Evolutionary conservation across 2,888 invertebrate genomes (phyloP).

Genomic region (Helobdella robusta): DNA sequence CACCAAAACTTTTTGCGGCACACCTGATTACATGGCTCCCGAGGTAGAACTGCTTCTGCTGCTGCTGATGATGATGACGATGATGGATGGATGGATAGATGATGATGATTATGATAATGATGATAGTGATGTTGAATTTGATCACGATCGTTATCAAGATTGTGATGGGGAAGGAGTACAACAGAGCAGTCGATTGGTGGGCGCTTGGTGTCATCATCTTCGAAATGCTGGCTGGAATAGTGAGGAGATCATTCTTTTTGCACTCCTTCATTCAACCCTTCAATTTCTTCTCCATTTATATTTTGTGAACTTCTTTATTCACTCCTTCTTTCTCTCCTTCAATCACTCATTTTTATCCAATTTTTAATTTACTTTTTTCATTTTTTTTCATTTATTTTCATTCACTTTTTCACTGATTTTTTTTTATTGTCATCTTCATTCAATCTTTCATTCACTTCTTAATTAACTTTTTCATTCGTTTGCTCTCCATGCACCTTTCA

Average conservation of each 20-base stretch:
- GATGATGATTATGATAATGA: background rate
- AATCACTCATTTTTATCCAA: too few relatives aligned
- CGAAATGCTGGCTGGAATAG: slow-evolving; percentile 14
- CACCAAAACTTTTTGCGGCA: slow-evolving; percentile 90
- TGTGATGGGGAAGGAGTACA: slow-evolving; percentile 16
- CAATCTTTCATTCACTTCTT: too few relatives aligned
- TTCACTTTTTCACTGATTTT: too few relatives aligned
- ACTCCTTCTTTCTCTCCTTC: too few relatives aligned
- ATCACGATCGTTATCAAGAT: slow-evolving; percentile 4
- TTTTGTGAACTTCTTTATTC: too few relatives aligned
- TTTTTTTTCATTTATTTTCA: too few relatives aligned
- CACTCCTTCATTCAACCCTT: background rate
- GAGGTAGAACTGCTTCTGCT: slow-evolving; percentile 58
- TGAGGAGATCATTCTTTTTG: background rate
- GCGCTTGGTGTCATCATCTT: slow-evolving; percentile 17
- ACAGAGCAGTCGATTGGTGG: slow-evolving; percentile 21
- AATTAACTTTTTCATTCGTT: too few relatives aligned
- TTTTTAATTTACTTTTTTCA: too few relatives aligned
- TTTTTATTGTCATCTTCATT: too few relatives aligned
- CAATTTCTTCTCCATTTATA: too few relatives aligned
- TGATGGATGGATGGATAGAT: background rate
- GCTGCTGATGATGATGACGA: background rate
- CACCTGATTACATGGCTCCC: slow-evolving; percentile 97
- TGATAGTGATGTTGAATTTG: background rate
- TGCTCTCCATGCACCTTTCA: too few relatives aligned